Evolutionary conservation across 2,113 vertebrate species (phyloP), one percentile per base, ranked within the genome.

Genomic region (Scophthalmus maximus): DNA sequence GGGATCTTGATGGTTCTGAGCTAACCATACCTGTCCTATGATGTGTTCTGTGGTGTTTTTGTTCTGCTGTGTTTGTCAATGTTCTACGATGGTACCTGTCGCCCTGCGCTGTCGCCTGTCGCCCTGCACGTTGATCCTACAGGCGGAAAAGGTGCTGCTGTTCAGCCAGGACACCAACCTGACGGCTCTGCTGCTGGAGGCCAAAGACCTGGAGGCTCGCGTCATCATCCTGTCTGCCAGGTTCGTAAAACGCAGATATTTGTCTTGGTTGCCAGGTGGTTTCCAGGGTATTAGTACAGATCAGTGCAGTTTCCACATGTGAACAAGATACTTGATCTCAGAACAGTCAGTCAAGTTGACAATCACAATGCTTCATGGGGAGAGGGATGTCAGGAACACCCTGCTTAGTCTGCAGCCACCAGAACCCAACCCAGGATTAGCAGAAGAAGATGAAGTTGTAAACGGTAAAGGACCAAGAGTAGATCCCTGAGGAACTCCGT

Each of bases 131-230:
- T 30, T 3, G 63, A 46, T 67, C 93, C 92, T 91, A 66, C 96
- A 99, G 97, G 97, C 97, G 6, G 97, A 99, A 93, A 99, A 99
- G 93, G 97, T 98, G 78, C 95, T 99, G 89, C 94, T 97, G 85
- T 98, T 99, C 82, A 96, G 96, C 78, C 97, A 95, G 58, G 97
- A 97, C 82, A 99, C 97, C 94, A 99, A 99, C 0, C 92, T 99
- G 88, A 98, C 97, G 0, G 93, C 97, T 0, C 88, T 98, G 90
- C 96, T 99, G 84, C 92, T 97, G 87, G 97, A 99, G 82, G 97
- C 97, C 0, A 95, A 94, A 78, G 97, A 98, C 72, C 92, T 99
- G 93, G 97, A 99, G 89, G 97, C 97, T 11, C 91, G 97, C 0
- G 97, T 99, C 83, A 96, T 99, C 89, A 97, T 99, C 88, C 95